Evolutionary conservation across 2,888 invertebrate species (phyloP).

Genomic region (Drosophila phalerata): DNA sequence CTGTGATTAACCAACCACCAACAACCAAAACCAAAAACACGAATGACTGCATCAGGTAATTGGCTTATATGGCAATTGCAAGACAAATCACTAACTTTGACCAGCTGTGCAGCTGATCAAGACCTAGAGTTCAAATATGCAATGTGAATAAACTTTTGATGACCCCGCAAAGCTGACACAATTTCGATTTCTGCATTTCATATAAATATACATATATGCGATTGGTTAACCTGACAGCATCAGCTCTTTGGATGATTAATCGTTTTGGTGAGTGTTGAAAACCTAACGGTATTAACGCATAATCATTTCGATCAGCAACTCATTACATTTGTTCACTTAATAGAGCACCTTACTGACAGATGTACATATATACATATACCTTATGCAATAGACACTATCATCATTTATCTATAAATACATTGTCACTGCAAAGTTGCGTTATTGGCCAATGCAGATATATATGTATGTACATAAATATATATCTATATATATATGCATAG

Average conservation of each 20-base stretch:
- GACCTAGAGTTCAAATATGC: conserved; percentile 37
- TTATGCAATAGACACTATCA: conserved; percentile 53
- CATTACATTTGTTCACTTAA: conserved; percentile 54
- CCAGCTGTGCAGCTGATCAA: conserved; percentile 34
- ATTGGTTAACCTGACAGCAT: conserved; percentile 34
- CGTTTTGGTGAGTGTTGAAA: conserved; percentile 34
- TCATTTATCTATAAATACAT: conserved; percentile 44
- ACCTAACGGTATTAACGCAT: conserved; percentile 33
- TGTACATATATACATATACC: too few relatives aligned
- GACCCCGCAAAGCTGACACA: conserved; percentile 40
- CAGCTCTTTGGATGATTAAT: conserved; percentile 47
- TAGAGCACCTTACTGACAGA: conserved; percentile 53
- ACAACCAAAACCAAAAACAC: conserved; percentile 42
- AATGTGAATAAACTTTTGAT: conserved; percentile 48
- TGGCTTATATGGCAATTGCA: conserved; percentile 52
- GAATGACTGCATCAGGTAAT: conserved; percentile 52
- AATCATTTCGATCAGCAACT: conserved; percentile 49
- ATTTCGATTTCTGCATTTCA: conserved; percentile 35
- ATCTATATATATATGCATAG: background rate
- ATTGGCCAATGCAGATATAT: conserved; percentile 3
- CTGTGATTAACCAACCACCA: conserved; percentile 43
- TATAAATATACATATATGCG: conserved; percentile 3
- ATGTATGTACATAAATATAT: background rate
- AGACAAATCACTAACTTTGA: conserved; percentile 32
- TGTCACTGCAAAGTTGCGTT: conserved; percentile 37